Conservation (phyloP, 2,113 vertebrate genomes). For the Equus quagga region DNA sequence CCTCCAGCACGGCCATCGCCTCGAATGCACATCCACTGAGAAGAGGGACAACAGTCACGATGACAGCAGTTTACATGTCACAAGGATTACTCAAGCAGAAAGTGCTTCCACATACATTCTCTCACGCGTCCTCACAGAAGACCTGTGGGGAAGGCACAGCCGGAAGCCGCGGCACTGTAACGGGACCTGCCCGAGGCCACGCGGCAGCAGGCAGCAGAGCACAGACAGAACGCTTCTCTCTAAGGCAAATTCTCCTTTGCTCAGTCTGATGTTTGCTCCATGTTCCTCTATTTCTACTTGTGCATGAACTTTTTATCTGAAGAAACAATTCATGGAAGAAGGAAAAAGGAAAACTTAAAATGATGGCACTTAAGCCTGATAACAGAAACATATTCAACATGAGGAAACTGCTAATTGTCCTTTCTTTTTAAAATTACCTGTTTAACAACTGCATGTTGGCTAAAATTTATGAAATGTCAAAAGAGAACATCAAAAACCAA, state of each 20-base stretch:
- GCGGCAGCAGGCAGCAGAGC: fast-evolving
- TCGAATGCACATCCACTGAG: neutral
- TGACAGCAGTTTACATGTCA: fast-evolving
- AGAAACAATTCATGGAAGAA: neutral
- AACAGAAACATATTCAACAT: neutral
- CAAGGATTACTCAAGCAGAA: fast-evolving
- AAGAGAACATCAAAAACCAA: neutral
- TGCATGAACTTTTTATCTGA: too few relatives aligned
- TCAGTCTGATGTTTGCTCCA: fast-evolving
- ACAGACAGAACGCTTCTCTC: fast-evolving
- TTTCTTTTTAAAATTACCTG: neutral
- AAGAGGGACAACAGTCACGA: neutral
- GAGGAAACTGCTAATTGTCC: neutral
- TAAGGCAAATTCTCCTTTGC: fast-evolving
- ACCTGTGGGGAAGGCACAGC: fast-evolving
- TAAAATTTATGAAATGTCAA: neutral
- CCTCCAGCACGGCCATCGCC: neutral
- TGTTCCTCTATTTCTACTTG: too few relatives aligned
- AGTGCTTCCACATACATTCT: neutral
- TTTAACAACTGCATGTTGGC: neutral
- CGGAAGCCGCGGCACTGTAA: fast-evolving
- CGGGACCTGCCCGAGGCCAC: neutral
- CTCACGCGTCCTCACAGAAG: fast-evolving
- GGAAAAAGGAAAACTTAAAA: neutral
- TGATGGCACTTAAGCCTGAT: neutral